A percentile compares a stretch with the other conserved stretches of the same genome.
These are phyloP conservation scores for Halcyon senegalensis DNA, from an alignment of 2,113 vertebrate genomes.

Conservation along the genomic window DNA sequence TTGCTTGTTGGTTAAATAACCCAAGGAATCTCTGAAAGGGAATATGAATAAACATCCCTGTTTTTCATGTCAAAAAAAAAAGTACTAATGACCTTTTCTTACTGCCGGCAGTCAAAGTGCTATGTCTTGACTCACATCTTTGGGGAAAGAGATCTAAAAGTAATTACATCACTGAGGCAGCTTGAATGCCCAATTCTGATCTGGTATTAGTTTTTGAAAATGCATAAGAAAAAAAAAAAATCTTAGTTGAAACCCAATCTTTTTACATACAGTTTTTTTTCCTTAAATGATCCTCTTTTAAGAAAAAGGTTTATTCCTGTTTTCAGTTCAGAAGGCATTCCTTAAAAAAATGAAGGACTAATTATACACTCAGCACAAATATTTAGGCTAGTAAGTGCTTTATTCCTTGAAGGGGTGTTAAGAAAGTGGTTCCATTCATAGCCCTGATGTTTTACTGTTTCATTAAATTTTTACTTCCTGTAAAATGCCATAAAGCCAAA, in stretches of 20 bases:
- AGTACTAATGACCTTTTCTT: not conserved
- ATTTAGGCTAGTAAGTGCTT: not conserved
- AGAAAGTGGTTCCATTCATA: not conserved
- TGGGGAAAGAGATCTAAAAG: not conserved
- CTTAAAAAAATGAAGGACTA: not conserved
- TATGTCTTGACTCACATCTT: not conserved
- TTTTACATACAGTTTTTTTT: not conserved
- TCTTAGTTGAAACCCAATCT: not conserved
- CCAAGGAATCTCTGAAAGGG: not conserved
- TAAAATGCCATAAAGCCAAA: not conserved
- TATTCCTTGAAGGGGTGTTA: not conserved
- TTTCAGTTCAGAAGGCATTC: not conserved
- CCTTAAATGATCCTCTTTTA: fast-evolving
- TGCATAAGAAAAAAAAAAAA: not conserved
- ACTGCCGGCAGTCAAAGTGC: not conserved
- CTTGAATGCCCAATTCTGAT: not conserved
- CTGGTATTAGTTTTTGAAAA: not conserved
- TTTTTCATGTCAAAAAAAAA: not conserved
- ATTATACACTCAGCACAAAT: not conserved
- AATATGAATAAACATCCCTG: not conserved
- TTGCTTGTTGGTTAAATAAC: not conserved
- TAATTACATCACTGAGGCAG: not conserved
- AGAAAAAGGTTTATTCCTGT: not conserved
- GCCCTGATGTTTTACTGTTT: not conserved
- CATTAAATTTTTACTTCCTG: not conserved